Conservation (phyloP, 2,888 invertebrate genomes). For the Lasioglossum calceatum region DNA sequence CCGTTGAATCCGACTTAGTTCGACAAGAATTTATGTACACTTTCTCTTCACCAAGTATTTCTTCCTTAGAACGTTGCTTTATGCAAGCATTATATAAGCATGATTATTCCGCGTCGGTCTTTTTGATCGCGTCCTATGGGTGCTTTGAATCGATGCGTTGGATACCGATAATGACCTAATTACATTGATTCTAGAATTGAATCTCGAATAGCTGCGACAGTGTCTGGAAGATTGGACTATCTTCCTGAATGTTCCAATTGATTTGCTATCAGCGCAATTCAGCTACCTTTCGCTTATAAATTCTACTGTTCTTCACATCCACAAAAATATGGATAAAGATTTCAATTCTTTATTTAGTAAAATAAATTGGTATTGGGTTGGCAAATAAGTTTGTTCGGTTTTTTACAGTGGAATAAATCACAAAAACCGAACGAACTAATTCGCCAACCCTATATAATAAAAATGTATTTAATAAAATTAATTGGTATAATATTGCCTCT, state of each 20-base stretch:
- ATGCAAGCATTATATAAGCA: constrained; percentile 17
- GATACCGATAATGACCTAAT: constrained; percentile 9
- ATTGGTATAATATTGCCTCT: neutral
- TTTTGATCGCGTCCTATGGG: neutral
- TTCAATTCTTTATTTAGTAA: no score
- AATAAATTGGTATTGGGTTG: no score
- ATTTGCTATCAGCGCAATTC: neutral
- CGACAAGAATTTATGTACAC: constrained; percentile 4
- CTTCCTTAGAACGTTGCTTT: constrained; percentile 15
- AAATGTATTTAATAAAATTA: no score
- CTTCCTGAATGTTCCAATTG: neutral
- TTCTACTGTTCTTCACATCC: neutral
- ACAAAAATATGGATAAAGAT: neutral
- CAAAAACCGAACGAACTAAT: no score
- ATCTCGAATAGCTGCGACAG: neutral
- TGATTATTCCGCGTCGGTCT: constrained; percentile 17
- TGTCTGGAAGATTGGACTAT: neutral
- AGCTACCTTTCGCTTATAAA: neutral
- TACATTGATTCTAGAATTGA: neutral
- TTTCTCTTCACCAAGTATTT: constrained; percentile 1
- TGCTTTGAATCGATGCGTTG: neutral
- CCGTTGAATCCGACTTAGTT: neutral
- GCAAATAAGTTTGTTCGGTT: no score
- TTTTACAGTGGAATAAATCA: no score
- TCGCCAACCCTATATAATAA: no score